phyloP scores from a whole-genome alignment of 1,140 invertebrate species.

The Bombus confusus region DNA sequence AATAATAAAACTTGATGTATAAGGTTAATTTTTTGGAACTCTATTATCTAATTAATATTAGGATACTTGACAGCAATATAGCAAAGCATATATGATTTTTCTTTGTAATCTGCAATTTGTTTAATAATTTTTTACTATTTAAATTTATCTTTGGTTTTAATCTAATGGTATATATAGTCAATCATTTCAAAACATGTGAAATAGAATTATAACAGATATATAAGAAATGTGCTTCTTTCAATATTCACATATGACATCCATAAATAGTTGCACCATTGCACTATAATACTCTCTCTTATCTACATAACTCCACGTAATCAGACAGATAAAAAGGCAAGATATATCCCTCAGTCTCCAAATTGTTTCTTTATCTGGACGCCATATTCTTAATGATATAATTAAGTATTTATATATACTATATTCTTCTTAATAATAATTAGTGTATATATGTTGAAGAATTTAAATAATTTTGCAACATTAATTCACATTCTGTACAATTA shows the following conservation, averaged over 20 bases:
- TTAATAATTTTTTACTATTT: slow-evolving; percentile 35
- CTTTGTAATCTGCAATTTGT: slow-evolving; percentile 18
- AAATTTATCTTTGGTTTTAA: slow-evolving; percentile 55
- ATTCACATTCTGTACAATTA: not conserved
- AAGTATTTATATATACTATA: slow-evolving; percentile 52
- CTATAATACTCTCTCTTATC: slow-evolving; percentile 29
- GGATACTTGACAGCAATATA: slow-evolving; percentile 3
- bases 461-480: not conserved
- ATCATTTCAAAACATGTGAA: slow-evolving; percentile 30
- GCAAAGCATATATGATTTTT: slow-evolving; percentile 21
- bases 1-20: slow-evolving; percentile 4
- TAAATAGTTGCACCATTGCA: slow-evolving; percentile 52
- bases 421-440: slow-evolving; percentile 43
- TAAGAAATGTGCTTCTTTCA: slow-evolving; percentile 40
- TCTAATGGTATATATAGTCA: slow-evolving; percentile 28
- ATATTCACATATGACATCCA: slow-evolving; percentile 1
- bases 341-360: slow-evolving; percentile 75
- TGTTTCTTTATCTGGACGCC: slow-evolving; percentile 68
- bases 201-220: slow-evolving; percentile 36
- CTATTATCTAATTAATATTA: slow-evolving; percentile 12
- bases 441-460: slow-evolving; percentile 49
- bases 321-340: slow-evolving; percentile 74
- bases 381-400: slow-evolving; percentile 65
- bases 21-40: not conserved
- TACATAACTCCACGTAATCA: slow-evolving; percentile 53